Conservation (phyloP, 2,888 invertebrate species). For the Lycaena phlaeas region DNA sequence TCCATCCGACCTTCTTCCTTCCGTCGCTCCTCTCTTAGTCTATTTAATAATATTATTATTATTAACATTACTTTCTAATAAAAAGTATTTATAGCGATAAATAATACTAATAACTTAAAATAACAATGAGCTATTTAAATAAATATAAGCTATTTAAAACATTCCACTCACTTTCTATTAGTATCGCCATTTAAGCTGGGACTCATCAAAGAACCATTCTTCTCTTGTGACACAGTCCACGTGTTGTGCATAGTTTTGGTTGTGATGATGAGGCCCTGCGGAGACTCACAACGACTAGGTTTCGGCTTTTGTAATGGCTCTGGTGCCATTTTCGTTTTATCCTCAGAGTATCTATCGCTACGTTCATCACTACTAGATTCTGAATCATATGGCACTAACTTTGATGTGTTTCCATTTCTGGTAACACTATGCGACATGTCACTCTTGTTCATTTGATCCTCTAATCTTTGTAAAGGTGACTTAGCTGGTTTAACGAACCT, state of each 20-base stretch:
- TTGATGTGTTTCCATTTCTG: slow-evolving; percentile 40
- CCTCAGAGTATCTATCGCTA: slow-evolving; percentile 23
- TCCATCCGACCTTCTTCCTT: too few species aligned
- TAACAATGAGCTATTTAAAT: not conserved
- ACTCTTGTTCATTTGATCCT: slow-evolving; percentile 59
- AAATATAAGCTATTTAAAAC: not conserved
- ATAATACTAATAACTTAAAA: too few species aligned
- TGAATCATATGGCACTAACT: slow-evolving; percentile 74
- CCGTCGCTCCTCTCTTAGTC: slow-evolving; percentile 36
- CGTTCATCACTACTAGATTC: slow-evolving; percentile 70
- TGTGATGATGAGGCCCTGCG: slow-evolving; percentile 41
- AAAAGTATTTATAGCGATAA: too few species aligned
- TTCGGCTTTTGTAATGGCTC: slow-evolving; percentile 36
- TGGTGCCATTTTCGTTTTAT: slow-evolving; percentile 21
- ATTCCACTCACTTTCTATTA: slow-evolving; percentile 52
- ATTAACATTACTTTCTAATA: too few species aligned
- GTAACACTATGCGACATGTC: slow-evolving; percentile 34
- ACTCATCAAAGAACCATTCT: slow-evolving; percentile 50
- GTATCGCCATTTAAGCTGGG: slow-evolving; percentile 67
- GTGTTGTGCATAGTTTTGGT: slow-evolving; percentile 53
- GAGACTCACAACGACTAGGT: slow-evolving; percentile 46
- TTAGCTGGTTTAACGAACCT: slow-evolving; percentile 41
- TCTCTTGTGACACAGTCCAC: slow-evolving; percentile 60
- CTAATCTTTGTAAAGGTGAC: slow-evolving; percentile 56
- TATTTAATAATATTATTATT: not conserved